Conservation (phyloP, 2,888 invertebrate genomes). For the Heliconius hortense region DNA sequence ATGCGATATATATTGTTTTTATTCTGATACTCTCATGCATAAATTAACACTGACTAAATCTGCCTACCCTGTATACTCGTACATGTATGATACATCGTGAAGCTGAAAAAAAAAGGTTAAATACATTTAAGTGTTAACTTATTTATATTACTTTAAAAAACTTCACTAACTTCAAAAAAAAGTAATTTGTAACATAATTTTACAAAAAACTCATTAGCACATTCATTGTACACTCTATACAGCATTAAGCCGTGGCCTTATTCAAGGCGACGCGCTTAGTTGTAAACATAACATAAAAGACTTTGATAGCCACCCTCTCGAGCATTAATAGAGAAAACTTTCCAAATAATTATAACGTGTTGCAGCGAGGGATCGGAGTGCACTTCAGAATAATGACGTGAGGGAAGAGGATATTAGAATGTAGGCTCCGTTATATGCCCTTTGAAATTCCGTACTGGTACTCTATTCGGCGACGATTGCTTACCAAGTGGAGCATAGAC, state of each 20-base stretch:
- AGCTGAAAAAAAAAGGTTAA: too few species aligned
- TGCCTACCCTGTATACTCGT: too few species aligned
- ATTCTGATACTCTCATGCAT: too few species aligned
- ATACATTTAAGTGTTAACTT: background rate
- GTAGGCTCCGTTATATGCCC: slow-evolving; percentile 39
- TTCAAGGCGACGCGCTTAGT: slow-evolving; percentile 43
- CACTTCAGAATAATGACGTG: slow-evolving; percentile 72
- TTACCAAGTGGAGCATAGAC: slow-evolving; percentile 1
- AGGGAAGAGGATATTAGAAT: slow-evolving; percentile 44
- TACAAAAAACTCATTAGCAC: slow-evolving; percentile 26
- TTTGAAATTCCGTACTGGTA: slow-evolving; percentile 36
- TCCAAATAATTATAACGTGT: slow-evolving; percentile 73
- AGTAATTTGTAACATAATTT: background rate
- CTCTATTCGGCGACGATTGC: slow-evolving; percentile 24
- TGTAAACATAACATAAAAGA: slow-evolving; percentile 53
- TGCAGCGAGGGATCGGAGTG: slow-evolving; percentile 63
- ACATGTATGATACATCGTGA: too few species aligned
- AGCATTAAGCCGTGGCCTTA: slow-evolving; percentile 29
- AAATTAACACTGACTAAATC: too few species aligned
- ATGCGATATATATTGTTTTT: too few species aligned
- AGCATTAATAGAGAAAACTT: slow-evolving; percentile 70
- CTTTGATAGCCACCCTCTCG: slow-evolving; percentile 63
- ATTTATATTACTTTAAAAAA: background rate
- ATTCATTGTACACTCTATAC: slow-evolving; percentile 15
- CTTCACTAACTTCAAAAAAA: background rate